These are phyloP conservation scores for Aquatica leii DNA, from an alignment of 2,888 invertebrate genomes.

Conservation along the genomic window DNA sequence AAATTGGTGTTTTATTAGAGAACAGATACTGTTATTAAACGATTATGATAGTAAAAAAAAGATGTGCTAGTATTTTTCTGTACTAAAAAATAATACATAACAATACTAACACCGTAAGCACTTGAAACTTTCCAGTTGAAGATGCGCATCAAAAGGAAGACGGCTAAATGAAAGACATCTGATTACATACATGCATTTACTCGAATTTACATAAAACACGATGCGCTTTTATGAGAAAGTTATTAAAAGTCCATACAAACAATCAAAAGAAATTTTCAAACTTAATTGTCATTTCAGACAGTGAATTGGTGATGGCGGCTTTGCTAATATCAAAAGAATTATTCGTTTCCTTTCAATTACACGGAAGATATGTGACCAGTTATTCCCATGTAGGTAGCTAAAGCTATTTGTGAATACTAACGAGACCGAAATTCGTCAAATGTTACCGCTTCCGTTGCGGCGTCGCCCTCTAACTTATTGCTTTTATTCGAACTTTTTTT, in stretches of 20 bases:
- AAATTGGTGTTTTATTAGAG: too few relatives aligned
- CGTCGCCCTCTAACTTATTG: conserved; percentile 18
- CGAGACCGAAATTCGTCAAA: conserved; percentile 59
- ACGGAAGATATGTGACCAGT: conserved; percentile 51
- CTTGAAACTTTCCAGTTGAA: too few relatives aligned
- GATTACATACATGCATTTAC: too few relatives aligned
- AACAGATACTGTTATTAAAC: too few relatives aligned
- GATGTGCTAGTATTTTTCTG: too few relatives aligned
- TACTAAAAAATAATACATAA: too few relatives aligned
- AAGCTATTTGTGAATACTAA: conserved; percentile 58
- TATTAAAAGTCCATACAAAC: conserved; percentile 29
- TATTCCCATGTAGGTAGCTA: conserved; percentile 52
- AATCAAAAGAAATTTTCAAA: conserved; percentile 32
- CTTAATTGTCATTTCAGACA: conserved; percentile 52
- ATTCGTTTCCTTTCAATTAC: conserved; percentile 55
- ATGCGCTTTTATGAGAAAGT: conserved; percentile 25
- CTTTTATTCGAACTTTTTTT: conserved; percentile 13
- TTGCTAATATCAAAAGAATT: conserved; percentile 46
- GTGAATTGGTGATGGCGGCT: conserved; percentile 40
- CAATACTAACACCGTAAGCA: too few relatives aligned
- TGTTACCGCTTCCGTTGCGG: conserved; percentile 57
- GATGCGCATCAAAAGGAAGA: too few relatives aligned
- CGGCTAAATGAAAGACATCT: background rate
- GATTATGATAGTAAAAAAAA: too few relatives aligned
- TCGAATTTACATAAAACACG: too few relatives aligned